Base-by-base conservation (phyloP, 2,113 vertebrate genomes). In the Oryzias woworae region DNA sequence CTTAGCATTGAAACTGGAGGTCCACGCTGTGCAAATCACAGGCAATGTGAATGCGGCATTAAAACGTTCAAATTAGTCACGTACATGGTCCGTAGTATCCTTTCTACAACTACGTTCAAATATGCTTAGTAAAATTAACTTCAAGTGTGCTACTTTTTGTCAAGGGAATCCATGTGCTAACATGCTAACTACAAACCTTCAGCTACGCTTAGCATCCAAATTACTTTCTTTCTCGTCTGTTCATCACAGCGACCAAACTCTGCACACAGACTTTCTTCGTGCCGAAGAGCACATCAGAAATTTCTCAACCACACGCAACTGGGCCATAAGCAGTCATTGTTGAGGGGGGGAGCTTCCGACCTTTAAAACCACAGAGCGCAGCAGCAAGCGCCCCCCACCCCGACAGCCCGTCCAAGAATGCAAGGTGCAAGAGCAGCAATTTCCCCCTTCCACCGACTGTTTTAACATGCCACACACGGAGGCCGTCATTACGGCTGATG, bases 371-470 rank as follows among this genome's bases (percentile, higher is more conserved):
- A 14, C 53, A 28, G 62, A 71, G 71, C 31, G 28, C 17, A 23
- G 24, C 49, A 10, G 49, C 16, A 4, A 56, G 59, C 65, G 20
- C 53, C 22, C 61, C 17, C 10, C 41, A 20, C 42, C 59, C 58
- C 3, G 1, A 71, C 63, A 58, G 60, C 57, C 61, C 2, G 62
- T 22, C 58, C 56, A 89, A 84, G 88, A 88, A 92, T 88, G 82
- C 58, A 66, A 87, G 84, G 80, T 90, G 85, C 78, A 81, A 87
- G 78, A 83, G 78, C 74, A 75, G 85, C 88, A 87, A 76, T 88
- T 88, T 83, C 69, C 84, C 20, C 71, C 24, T 36, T 45, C 14
- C 45, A 5, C 50, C 48, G 63, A 53, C 69, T 82, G 69, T 74
- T 74, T 72, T 73, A 71, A 75, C 83, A 80, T 59, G 65, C 82